Evolutionary conservation across 2,888 invertebrate genomes (phyloP), one percentile per base, ranked within the genome.

Genomic region (Bellardia pandia): DNA sequence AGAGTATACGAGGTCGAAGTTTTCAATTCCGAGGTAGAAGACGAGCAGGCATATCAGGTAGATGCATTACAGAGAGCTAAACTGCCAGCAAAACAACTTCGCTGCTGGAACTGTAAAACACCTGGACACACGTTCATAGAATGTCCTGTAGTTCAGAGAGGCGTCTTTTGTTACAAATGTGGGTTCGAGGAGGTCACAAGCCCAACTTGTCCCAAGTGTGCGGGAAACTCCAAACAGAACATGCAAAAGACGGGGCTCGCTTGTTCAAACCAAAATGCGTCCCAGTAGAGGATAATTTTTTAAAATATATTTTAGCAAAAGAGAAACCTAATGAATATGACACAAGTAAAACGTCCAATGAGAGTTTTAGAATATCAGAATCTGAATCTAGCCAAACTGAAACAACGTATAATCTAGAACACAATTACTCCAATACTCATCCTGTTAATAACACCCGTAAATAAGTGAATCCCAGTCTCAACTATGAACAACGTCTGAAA

Each of bases 241-340:
- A 53, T 14, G 45, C 42, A 3, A 16, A 53, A 53, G n/a, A 53
- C 16, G 5, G 53, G 53, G 16, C 53, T n/a, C 1, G 6, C 53
- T 16, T 45, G 53, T 56, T 66, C 64, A 7, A 40, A 14, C 3
- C 51, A 9, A 56, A 56, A 56, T 11, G 5, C 3, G 0, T 16
- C 72, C 53, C 71, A 71, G 71, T 71, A 71, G 11, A 53, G 9
- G 53, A 42, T 2, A 42, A 16, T 14, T 53, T 37, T 51, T 45
- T 58, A 4, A 23, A 30, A 11, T 30, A 11, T 30, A 7, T 58
- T 11, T 23, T 58, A 58, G 58, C 58, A 23, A 5, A 30, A 11
- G 11, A 11, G 8, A 5, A 58, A 3, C 30, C 58, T 3, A 30
- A 11, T 23, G 8, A 5, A 16, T 30, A n/a, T n/a, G n/a, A 51